Evolutionary conservation across 30 jellyfish, hydroid and myxozoan genomes (phyloP), one percentile per base, ranked within the genome.

Genomic region (Aurelia aurita complex sp. Pacific): DNA sequence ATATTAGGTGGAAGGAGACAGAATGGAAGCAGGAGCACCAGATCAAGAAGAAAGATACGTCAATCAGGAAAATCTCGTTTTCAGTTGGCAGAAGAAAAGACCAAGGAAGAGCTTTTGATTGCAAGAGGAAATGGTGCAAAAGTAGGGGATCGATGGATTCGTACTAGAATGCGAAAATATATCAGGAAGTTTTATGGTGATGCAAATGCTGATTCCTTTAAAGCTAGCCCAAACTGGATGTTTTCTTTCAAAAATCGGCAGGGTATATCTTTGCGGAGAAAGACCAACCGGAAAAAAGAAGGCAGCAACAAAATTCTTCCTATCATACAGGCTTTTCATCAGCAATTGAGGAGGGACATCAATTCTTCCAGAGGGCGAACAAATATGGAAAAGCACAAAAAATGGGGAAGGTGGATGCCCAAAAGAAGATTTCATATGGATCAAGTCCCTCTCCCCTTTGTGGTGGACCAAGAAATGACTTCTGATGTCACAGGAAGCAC

Each of bases 1-100:
- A 16, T 12, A 54, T 54, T 73, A 33, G 83, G 83, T 40, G 83
- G 83, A 73, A 40, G 63, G 63, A n/a, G 83, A 33, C 69, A 73
- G 63, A 73, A 73, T 73, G 83, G 83, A 73, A 73, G 68, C 63
- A 73, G 83, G 38, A 73, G 83, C 69, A 54, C 83, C 60, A 73
- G 69, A 50, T 33, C 34, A 50, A 73, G 83, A 35, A 73, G 83
- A 40, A 50, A 54, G 13, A 73, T 73, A 33, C 4, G 69, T 50
- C 60, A 36, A 36, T 38, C 69, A 10, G 83, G 17, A 18, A 10
- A 23, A 40, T 73, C 68, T 10, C n/a, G 53, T 18, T 73, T 73
- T 73, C 60, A 73, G 32, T 73, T 73, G 63, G 83, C 83, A 33
- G 38, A 73, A 18, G 69, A 73, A 73, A 73, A 46, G 68, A 18